Evolutionary conservation across 1,140 invertebrate genomes (phyloP).

Genomic region (Calosoma granatense): DNA sequence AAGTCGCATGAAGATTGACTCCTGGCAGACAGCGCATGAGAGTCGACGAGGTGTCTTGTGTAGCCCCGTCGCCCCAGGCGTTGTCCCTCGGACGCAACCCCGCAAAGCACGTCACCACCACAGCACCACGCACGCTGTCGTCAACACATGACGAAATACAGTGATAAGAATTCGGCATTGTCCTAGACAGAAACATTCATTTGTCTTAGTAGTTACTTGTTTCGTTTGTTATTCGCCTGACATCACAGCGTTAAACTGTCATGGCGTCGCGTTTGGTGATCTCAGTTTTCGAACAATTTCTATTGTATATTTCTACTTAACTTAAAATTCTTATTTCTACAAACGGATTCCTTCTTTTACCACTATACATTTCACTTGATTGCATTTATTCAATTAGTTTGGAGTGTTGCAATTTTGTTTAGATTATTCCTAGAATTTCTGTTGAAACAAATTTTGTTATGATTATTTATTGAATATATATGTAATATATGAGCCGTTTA

Average conservation of each 20-base stretch:
- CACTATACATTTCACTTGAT: too few species aligned
- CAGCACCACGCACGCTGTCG: neutral
- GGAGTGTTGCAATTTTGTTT: too few species aligned
- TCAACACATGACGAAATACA: neutral
- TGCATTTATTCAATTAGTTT: too few species aligned
- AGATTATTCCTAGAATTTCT: too few species aligned
- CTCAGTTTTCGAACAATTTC: constrained; percentile 24
- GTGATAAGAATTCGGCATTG: neutral
- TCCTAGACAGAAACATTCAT: neutral
- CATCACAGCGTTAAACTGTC: too few species aligned
- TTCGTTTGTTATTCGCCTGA: neutral
- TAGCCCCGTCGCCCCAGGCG: neutral
- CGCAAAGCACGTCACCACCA: neutral
- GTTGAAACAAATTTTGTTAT: too few species aligned
- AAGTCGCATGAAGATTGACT: constrained; percentile 50
- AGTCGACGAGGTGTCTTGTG: neutral
- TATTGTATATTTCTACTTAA: constrained; percentile 22
- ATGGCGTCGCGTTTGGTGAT: neutral
- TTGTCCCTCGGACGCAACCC: constrained; percentile 3
- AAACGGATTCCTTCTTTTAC: too few species aligned
- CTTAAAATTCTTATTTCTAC: too few species aligned
- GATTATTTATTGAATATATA: too few species aligned
- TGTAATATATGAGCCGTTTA: too few species aligned
- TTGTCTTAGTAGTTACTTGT: neutral
- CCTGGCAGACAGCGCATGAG: constrained; percentile 46